phyloP scores from a whole-genome alignment of 2,797 vertebrate species.

The Halcyon badia region DNA sequence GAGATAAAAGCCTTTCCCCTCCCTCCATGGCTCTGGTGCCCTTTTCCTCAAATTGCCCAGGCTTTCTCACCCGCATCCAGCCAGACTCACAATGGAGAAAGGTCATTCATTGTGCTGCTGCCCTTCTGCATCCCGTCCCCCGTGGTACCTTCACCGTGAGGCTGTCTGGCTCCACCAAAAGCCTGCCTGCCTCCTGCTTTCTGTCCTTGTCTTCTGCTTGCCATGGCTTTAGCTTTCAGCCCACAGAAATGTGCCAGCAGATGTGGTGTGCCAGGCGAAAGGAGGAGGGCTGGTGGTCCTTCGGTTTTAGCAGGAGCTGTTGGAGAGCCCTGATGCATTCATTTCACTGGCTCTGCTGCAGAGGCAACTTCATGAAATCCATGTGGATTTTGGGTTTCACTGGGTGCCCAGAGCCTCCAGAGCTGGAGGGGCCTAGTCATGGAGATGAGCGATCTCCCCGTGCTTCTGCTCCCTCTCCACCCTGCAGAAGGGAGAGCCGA shows the following conservation, averaged over 20 bases:
- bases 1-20: slow-evolving; percentile 28
- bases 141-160: background rate
- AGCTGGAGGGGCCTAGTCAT: background rate
- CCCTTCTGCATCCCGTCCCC: background rate
- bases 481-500: background rate
- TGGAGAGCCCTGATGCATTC: rapidly evolving
- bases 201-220: background rate
- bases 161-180: background rate
- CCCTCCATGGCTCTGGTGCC: background rate
- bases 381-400: rapidly evolving
- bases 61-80: background rate
- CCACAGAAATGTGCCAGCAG: rapidly evolving
- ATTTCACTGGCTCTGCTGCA: rapidly evolving
- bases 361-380: background rate
- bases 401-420: background rate
- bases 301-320: background rate
- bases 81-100: background rate
- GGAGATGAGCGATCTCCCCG: background rate
- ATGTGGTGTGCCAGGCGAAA: background rate
- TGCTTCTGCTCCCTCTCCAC: background rate
- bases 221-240: background rate
- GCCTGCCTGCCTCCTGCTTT: background rate
- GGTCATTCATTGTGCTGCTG: background rate
- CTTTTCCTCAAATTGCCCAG: background rate
- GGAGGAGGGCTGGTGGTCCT: background rate